Evolutionary conservation across 2,797 vertebrate genomes (phyloP).

Genomic region (Melanotaenia parkinsoni): DNA sequence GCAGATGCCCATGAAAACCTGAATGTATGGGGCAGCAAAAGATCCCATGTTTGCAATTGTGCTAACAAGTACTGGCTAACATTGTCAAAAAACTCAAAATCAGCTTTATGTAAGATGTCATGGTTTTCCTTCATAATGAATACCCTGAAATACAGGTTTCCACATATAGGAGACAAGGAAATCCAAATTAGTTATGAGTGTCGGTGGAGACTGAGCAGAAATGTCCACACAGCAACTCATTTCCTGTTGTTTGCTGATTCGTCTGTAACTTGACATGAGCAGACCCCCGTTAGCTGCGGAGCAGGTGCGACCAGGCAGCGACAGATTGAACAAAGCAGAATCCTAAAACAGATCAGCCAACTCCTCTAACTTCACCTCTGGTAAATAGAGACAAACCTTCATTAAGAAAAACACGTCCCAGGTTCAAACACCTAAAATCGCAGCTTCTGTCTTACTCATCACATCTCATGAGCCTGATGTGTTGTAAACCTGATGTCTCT

Average conservation of each 20-base stretch:
- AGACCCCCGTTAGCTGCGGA: background rate
- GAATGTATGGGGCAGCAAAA: background rate
- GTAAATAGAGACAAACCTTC: background rate
- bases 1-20: background rate
- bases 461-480: too few relatives aligned
- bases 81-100: background rate
- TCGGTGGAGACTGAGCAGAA: background rate
- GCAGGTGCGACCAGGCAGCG: background rate
- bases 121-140: background rate
- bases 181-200: background rate
- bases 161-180: background rate
- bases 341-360: background rate
- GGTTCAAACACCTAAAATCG: background rate
- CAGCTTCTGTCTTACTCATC: too few relatives aligned
- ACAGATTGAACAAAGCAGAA: background rate
- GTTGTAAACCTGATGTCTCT: too few relatives aligned
- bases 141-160: background rate
- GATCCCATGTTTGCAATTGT: background rate
- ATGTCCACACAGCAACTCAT: background rate
- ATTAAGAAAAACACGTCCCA: background rate
- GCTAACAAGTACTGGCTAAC: background rate
- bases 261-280: background rate
- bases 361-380: background rate
- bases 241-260: background rate
- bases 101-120: background rate